These are phyloP conservation scores for Sussaba pulchella DNA, from an alignment of 2,888 invertebrate genomes.

Conservation along the genomic window DNA sequence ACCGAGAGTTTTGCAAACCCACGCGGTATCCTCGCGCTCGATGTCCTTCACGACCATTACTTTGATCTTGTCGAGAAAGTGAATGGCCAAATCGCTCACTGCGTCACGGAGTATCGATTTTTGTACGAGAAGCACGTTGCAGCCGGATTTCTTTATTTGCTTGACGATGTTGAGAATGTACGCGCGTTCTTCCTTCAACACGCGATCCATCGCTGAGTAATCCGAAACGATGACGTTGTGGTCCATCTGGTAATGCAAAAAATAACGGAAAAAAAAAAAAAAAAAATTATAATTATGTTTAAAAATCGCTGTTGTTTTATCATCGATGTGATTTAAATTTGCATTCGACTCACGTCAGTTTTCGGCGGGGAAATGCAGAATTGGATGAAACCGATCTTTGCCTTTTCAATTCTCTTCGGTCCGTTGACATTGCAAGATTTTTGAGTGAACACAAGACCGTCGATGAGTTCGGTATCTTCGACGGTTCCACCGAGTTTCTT, in stretches of 20 bases:
- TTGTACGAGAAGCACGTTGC: slow-evolving; percentile 97
- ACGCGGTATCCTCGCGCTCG: slow-evolving; percentile 99
- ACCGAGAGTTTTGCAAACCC: slow-evolving; percentile 97
- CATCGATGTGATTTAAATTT: neutral
- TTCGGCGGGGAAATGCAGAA: slow-evolving; percentile 99
- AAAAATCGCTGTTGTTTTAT: neutral
- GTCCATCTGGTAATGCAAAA: slow-evolving; percentile 90
- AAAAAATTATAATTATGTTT: neutral
- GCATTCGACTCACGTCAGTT: slow-evolving; percentile 91
- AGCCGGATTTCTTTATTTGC: slow-evolving; percentile 99
- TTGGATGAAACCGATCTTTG: slow-evolving; percentile 99
- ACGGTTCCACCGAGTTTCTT: slow-evolving; percentile 98
- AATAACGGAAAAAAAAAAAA: slow-evolving; percentile 61
- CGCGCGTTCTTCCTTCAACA: slow-evolving; percentile 97
- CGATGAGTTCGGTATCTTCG: slow-evolving; percentile 98
- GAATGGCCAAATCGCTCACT: slow-evolving; percentile 97
- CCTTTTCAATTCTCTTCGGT: slow-evolving; percentile 97
- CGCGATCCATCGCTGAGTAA: slow-evolving; percentile 99
- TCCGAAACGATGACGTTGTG: slow-evolving; percentile 98
- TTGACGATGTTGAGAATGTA: slow-evolving; percentile 99
- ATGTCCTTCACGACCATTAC: slow-evolving; percentile 99
- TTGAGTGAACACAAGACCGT: slow-evolving; percentile 97
- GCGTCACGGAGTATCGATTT: slow-evolving; percentile 95
- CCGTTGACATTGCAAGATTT: slow-evolving; percentile 95
- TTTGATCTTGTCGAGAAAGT: slow-evolving; percentile 99